Percentiles rank a stretch among this genome's conserved stretches.
phyloP scores from a whole-genome alignment of 2,113 vertebrate genomes.

The Thalassarche chlororhynchos region DNA sequence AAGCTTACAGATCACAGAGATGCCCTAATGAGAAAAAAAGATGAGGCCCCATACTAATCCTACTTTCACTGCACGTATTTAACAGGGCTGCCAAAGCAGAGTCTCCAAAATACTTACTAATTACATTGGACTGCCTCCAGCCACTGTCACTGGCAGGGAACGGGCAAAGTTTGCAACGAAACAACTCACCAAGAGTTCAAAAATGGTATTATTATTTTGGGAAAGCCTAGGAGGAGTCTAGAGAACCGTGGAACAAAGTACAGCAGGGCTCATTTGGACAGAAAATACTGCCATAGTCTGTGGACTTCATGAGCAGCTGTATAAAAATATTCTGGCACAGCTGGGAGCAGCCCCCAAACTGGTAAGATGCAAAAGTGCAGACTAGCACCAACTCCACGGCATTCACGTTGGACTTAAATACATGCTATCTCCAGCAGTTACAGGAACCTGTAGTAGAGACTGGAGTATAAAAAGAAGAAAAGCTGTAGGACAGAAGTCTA shows the following conservation, averaged over 20 bases:
- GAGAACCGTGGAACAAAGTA: not conserved
- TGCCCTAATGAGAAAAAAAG: conserved; percentile 13
- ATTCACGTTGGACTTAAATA: not conserved
- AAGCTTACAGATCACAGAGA: conserved; percentile 17
- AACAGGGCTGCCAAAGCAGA: conserved; percentile 20
- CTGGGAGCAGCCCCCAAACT: not conserved
- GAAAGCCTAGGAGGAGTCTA: not conserved
- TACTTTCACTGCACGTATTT: conserved; percentile 41
- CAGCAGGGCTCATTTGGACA: not conserved
- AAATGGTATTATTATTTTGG: not conserved
- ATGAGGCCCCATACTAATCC: not conserved
- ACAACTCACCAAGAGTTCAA: not conserved
- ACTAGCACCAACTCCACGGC: not conserved
- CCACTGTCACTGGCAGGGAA: not conserved
- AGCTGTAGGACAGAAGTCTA: not conserved
- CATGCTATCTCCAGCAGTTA: not conserved
- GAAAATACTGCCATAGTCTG: not conserved
- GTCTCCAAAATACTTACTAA: conserved; percentile 43
- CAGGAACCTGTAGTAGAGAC: not conserved
- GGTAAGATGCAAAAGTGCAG: not conserved
- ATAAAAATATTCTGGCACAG: not conserved
- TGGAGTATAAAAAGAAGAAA: not conserved
- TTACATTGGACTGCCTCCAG: conserved; percentile 53
- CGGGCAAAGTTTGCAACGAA: not conserved
- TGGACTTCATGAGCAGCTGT: not conserved